phyloP scores from a whole-genome alignment of 2,113 vertebrate species.

The Himantopus leucocephalus region DNA sequence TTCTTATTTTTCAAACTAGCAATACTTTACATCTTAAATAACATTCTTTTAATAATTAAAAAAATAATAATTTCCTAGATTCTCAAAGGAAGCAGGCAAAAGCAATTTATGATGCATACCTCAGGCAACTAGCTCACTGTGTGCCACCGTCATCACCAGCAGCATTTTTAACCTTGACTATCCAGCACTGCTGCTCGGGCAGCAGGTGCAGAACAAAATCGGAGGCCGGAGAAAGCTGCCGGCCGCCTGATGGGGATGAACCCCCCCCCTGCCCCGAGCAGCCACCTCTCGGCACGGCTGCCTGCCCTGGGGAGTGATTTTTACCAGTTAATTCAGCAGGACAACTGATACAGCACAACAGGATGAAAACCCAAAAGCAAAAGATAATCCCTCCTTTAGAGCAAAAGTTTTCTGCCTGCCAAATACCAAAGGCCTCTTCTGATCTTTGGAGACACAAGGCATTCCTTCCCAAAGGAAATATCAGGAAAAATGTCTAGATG shows the following conservation, averaged over 20 bases:
- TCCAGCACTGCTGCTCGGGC: neutral
- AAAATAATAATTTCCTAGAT: neutral
- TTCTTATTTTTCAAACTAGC: neutral
- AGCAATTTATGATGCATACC: neutral
- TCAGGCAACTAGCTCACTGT: neutral
- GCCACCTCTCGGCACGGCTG: fast-evolving
- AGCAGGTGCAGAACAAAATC: neutral
- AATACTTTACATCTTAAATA: neutral
- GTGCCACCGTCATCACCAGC: neutral
- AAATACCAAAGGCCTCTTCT: neutral
- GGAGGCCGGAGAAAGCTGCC: neutral
- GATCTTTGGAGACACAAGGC: neutral
- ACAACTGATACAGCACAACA: neutral
- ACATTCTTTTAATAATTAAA: neutral
- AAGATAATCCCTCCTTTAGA: neutral
- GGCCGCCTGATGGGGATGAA: neutral
- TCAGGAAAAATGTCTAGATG: neutral
- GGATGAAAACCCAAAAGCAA: neutral
- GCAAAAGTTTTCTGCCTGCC: neutral
- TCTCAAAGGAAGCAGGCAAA: neutral
- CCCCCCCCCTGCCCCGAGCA: fast-evolving
- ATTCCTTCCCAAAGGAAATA: neutral
- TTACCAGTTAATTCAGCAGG: neutral
- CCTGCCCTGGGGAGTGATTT: neutral
- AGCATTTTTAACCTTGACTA: neutral